Conservation (phyloP, 37 sponge, comb jelly and placozoan species). For the Ianthella basta region DNA sequence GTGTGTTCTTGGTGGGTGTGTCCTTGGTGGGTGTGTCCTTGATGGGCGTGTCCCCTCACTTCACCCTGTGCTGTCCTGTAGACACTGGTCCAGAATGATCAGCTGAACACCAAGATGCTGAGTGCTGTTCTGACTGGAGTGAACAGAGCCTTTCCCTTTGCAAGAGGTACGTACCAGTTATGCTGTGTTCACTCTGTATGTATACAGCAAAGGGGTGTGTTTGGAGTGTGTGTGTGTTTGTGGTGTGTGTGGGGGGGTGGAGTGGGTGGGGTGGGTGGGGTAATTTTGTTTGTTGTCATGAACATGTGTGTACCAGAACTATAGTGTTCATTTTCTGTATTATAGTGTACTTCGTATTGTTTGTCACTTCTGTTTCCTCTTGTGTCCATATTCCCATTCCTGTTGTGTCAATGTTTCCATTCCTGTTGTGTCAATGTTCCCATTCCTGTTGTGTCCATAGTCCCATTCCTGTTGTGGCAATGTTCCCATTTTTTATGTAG, state of each 20-base stretch:
- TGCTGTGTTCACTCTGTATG: too few species aligned
- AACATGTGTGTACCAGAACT: too few species aligned
- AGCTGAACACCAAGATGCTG: slow-evolving; percentile 88
- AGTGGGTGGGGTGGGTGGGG: too few species aligned
- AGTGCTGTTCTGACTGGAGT: slow-evolving; percentile 91
- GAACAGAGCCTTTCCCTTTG: slow-evolving; percentile 94
- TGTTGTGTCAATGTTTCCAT: too few species aligned
- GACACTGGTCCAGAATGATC: slow-evolving; percentile 57
- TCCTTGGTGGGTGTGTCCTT: neutral
- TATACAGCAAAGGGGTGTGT: too few species aligned
- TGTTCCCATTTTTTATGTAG: slow-evolving; percentile 10
- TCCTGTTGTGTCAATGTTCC: too few species aligned
- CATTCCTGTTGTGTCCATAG: neutral
- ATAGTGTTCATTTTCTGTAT: neutral
- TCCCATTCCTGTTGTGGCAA: neutral
- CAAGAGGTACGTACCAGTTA: slow-evolving; percentile 56
- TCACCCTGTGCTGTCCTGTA: slow-evolving; percentile 4
- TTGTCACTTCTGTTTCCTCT: too few species aligned
- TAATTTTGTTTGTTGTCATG: neutral
- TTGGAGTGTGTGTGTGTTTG: too few species aligned
- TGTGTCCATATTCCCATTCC: too few species aligned
- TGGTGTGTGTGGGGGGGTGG: slow-evolving; percentile 17
- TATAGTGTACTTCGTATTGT: too few species aligned
- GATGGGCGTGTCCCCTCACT: neutral
- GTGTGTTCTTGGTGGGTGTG: neutral